Conservation (phyloP, 2,888 invertebrate genomes). For the Caradrina clavipalpis region DNA sequence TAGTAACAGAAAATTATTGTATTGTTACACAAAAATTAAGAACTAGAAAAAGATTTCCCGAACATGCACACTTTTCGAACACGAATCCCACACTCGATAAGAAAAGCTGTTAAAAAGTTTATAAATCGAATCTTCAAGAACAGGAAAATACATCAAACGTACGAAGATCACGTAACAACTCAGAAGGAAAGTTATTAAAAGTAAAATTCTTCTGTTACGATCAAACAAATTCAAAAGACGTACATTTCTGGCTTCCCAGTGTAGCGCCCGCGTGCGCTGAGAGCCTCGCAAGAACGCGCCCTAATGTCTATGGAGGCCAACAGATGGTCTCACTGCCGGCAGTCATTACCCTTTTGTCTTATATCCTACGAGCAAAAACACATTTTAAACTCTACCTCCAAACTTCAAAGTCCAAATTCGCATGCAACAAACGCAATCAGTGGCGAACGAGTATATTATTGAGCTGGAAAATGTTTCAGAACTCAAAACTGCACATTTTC, state of each 20-base stretch:
- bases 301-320: constrained; percentile 85
- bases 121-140: constrained; percentile 39
- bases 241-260: constrained; percentile 67
- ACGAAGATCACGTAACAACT: constrained; percentile 41
- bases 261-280: constrained; percentile 71
- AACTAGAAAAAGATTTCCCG: constrained; percentile 20
- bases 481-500: constrained; percentile 80
- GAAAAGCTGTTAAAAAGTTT: constrained; percentile 30
- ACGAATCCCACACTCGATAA: constrained; percentile 30
- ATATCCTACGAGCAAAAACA: constrained; percentile 64
- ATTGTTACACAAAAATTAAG: not conserved
- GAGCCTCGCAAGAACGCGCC: constrained; percentile 76
- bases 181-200: constrained; percentile 51
- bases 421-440: constrained; percentile 69
- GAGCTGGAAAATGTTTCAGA: constrained; percentile 82
- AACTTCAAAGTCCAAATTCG: constrained; percentile 64
- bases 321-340: constrained; percentile 84
- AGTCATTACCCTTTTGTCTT: constrained; percentile 86
- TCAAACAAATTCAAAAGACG: constrained; percentile 62
- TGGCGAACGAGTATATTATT: constrained; percentile 78
- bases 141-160: constrained; percentile 48
- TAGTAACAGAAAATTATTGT: constrained; percentile 1
- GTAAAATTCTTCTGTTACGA: constrained; percentile 49
- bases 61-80: not conserved
- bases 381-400: constrained; percentile 65